Evolutionary conservation across 2,113 vertebrate species (phyloP).

Genomic region (Microtus richardsoni): DNA sequence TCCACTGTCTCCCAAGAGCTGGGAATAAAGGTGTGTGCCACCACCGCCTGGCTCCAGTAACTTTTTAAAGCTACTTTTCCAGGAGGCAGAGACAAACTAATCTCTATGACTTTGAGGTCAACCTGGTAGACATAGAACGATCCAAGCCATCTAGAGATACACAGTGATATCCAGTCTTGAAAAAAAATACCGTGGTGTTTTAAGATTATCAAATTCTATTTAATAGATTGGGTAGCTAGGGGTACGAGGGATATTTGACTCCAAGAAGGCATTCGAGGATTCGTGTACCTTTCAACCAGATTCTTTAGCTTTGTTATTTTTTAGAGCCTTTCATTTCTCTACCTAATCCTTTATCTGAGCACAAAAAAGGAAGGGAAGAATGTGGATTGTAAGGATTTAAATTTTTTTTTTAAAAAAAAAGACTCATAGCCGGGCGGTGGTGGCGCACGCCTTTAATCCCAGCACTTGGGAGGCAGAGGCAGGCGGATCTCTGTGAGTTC

Average conservation of each 20-base stretch:
- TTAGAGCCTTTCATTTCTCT: constrained; percentile 7
- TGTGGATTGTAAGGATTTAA: not conserved
- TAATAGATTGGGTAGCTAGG: not conserved
- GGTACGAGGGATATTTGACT: not conserved
- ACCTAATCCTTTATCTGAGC: not conserved
- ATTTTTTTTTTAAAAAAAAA: no score
- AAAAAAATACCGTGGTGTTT: not conserved
- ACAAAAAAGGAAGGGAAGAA: not conserved
- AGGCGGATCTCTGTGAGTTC: no score
- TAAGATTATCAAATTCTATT: constrained; percentile 14
- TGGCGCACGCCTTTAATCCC: no score
- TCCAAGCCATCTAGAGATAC: not conserved
- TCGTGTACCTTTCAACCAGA: not conserved
- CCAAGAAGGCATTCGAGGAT: not conserved
- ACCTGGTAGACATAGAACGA: not conserved
- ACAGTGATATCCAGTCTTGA: not conserved
- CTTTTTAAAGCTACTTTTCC: not conserved
- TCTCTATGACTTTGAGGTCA: not conserved
- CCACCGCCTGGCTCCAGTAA: not conserved
- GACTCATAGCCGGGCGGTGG: no score
- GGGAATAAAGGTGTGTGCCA: no score
- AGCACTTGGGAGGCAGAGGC: no score
- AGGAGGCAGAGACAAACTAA: not conserved
- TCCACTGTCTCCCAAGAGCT: no score
- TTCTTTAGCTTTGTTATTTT: not conserved